Evolutionary conservation across 1,140 invertebrate species (phyloP), one percentile per base, ranked within the genome.

Genomic region (Caenorhabditis latens): DNA sequence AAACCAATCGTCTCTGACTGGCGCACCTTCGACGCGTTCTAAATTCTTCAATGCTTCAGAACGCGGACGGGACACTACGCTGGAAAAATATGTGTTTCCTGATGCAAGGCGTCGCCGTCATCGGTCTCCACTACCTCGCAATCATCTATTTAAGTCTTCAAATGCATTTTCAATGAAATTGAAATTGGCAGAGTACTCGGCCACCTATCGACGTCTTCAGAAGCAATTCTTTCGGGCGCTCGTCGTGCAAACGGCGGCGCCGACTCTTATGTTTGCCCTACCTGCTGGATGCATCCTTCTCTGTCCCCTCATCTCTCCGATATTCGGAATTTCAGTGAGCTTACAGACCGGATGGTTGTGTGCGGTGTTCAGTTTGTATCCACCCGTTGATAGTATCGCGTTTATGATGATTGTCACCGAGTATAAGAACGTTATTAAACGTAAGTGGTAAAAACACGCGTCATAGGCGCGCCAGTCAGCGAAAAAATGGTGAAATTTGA

Each of bases 141-240:
- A 67, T 67, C 9, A 42, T 67, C 3, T 67, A 32, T 19, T 67
- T 67, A 40, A 42, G 65, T n/a, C 42, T 67, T 4, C 13, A 67
- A 43, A 67, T 43, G 7, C 40, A 46, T 67, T 46, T 42, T 13
- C 4, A 67, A 67, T 67, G 65, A 67, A 43, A 43, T 14, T 43
- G 7, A 67, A 67, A 42, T 19, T 67, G 9, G 9, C 43, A 21
- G 65, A 43, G 8, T 43, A 16, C 65, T 43, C 40, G 7, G 16
- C 32, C 5, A 67, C 65, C 65, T 43, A 67, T 46, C 6, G 8
- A 46, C 40, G 65, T 1, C 40, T 67, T 67, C 65, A 67, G 42
- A 67, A 67, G 14, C 65, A 67, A 67, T 43, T 67, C 19, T 67
- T 67, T 19, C n/a, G 40, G 19, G 65, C 65, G 0, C 40, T 67